Percentiles rank a stretch among this genome's conserved stretches.
Conservation (phyloP, 2,113 vertebrate genomes). For the Aptenodytes patagonicus region DNA sequence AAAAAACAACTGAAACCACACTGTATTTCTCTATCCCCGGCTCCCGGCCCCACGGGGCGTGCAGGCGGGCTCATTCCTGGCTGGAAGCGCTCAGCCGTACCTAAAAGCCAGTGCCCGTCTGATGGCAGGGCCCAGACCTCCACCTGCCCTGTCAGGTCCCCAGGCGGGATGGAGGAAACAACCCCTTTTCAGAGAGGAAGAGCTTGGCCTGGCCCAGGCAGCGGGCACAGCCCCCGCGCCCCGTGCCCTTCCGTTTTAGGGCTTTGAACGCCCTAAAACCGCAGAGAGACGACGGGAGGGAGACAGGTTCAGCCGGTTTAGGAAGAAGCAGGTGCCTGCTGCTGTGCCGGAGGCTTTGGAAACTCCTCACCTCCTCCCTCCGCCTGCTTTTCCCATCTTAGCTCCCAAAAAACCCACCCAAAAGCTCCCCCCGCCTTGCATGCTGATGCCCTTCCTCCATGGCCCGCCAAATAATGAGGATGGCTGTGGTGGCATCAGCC, state of each 20-base stretch:
- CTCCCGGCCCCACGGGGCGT: fast-evolving
- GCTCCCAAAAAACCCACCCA: not conserved
- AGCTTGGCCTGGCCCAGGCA: not conserved
- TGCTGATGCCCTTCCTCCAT: fast-evolving
- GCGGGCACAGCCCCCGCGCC: not conserved
- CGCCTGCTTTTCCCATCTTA: not conserved
- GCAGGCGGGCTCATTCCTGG: fast-evolving
- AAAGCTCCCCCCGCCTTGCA: not conserved
- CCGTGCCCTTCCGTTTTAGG: not conserved
- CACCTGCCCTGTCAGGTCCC: not conserved
- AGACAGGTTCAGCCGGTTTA: constrained; percentile 30
- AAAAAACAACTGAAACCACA: not conserved
- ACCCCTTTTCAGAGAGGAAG: not conserved
- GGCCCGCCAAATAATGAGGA: not conserved
- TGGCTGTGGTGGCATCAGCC: not conserved
- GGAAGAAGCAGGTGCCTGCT: constrained; percentile 40
- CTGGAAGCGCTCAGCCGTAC: fast-evolving
- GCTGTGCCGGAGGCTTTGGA: not conserved
- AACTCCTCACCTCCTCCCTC: not conserved
- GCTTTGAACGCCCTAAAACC: not conserved
- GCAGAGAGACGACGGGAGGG: not conserved
- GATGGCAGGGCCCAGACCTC: not conserved
- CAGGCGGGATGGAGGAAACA: too few relatives aligned
- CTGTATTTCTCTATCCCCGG: too few relatives aligned
- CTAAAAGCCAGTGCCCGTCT: fast-evolving